Conservation (phyloP, 1,140 invertebrate species). For the Periplaneta americana region DNA sequence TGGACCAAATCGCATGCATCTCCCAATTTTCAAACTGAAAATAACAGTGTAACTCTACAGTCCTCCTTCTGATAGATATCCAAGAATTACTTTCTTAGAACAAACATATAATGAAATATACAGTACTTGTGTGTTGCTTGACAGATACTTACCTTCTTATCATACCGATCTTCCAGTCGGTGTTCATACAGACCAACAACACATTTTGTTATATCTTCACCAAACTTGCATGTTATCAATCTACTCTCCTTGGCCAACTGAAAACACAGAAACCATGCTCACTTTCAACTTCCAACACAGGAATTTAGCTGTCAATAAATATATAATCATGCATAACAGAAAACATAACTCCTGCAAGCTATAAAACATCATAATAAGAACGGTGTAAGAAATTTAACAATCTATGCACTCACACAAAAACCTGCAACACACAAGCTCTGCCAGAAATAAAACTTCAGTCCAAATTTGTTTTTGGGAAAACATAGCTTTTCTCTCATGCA, state of each 20-base stretch:
- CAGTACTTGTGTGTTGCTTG: background rate
- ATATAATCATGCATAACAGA: too few relatives aligned
- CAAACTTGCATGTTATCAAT: conserved; percentile 30
- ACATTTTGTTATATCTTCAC: conserved; percentile 27
- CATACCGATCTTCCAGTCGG: background rate
- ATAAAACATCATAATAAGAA: too few relatives aligned
- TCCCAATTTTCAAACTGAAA: background rate
- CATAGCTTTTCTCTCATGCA: too few relatives aligned
- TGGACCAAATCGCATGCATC: background rate
- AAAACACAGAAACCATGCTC: too few relatives aligned
- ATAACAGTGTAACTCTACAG: background rate
- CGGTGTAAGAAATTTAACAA: too few relatives aligned
- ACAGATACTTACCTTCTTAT: background rate
- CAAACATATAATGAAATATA: background rate
- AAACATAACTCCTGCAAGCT: too few relatives aligned
- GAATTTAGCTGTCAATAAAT: too few relatives aligned
- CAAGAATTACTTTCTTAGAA: background rate
- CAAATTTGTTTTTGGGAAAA: too few relatives aligned
- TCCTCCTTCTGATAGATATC: background rate
- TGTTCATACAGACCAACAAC: background rate
- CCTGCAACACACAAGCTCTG: too few relatives aligned
- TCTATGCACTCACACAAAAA: too few relatives aligned
- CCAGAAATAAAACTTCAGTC: too few relatives aligned
- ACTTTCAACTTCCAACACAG: too few relatives aligned
- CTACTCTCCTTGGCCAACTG: conserved; percentile 31